Percentiles rank a stretch among this genome's conserved stretches.
Evolutionary conservation across 1,140 invertebrate species (phyloP).

Genomic region (Stenopsyche tienmushanensis): DNA sequence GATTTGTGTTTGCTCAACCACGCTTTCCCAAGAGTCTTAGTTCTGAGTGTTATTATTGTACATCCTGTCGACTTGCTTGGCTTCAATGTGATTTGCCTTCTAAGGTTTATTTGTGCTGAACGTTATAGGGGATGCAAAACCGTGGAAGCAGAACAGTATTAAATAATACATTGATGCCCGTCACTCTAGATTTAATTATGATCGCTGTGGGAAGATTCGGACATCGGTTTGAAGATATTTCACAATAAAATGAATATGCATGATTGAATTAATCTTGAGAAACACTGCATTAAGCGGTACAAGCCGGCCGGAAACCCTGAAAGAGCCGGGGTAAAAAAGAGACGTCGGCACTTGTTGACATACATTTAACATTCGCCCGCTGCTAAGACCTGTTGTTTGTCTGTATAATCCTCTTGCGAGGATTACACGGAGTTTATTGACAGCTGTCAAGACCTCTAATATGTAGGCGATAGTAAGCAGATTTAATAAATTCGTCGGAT

Average conservation of each 20-base stretch:
- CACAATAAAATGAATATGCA: too few species aligned
- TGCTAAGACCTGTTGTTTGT: background rate
- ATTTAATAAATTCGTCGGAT: conserved; percentile 3
- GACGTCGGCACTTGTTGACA: too few species aligned
- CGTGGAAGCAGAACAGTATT: too few species aligned
- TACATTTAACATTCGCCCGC: too few species aligned
- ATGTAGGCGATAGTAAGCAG: conserved; percentile 7
- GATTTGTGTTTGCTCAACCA: background rate
- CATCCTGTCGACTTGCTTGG: background rate
- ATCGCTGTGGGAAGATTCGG: background rate
- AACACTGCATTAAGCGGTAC: too few species aligned
- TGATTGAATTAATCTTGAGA: too few species aligned
- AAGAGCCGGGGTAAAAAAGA: too few species aligned
- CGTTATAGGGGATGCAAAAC: too few species aligned
- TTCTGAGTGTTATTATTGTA: background rate
- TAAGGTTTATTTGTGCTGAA: too few species aligned
- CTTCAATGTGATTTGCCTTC: background rate
- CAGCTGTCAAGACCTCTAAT: background rate
- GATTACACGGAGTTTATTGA: conserved; percentile 14
- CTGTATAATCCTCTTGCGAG: conserved; percentile 15
- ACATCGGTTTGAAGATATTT: too few species aligned
- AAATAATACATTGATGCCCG: background rate
- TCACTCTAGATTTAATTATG: too few species aligned
- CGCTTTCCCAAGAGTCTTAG: background rate
- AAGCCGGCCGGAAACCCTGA: too few species aligned